Percentiles rank a stretch among this genome's conserved stretches.
These are phyloP conservation scores for Pararge aegeria DNA, from an alignment of 1,140 invertebrate species.

Conservation along the genomic window DNA sequence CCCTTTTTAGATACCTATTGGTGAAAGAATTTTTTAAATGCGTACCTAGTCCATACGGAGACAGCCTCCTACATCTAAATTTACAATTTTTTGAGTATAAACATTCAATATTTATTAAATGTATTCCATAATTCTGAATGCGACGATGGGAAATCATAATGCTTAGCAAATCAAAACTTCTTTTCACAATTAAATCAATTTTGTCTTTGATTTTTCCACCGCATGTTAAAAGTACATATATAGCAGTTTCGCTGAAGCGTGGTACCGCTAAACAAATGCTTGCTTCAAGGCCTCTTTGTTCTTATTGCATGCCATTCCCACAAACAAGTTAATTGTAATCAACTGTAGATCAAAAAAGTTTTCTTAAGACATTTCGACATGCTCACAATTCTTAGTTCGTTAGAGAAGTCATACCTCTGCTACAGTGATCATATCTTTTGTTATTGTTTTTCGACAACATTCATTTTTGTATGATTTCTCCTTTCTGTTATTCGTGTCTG, in stretches of 20 bases:
- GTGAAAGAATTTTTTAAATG: too few relatives aligned
- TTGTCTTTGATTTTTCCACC: neutral
- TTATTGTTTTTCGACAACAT: constrained; percentile 22
- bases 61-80: too few relatives aligned
- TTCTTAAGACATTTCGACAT: constrained; percentile 64
- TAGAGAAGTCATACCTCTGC: constrained; percentile 36
- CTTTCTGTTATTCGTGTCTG: neutral
- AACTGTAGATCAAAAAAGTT: constrained; percentile 57
- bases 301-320: constrained; percentile 66
- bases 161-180: too few relatives aligned
- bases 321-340: constrained; percentile 65
- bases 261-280: constrained; percentile 39
- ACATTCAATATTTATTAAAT: too few relatives aligned
- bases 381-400: constrained; percentile 45
- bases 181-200: neutral
- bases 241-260: constrained; percentile 28
- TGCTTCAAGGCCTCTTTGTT: constrained; percentile 65
- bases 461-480: constrained; percentile 18
- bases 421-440: constrained; percentile 22
- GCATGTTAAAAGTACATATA: constrained; percentile 6
- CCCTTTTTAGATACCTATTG: too few relatives aligned
- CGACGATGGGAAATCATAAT: too few relatives aligned
- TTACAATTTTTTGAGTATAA: too few relatives aligned
- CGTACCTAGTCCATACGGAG: too few relatives aligned
- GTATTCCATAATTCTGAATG: too few relatives aligned